Percentiles rank a stretch among this genome's conserved stretches.
Evolutionary conservation across 53 echinoderm and acorn worm species (phyloP).

Genomic region (Luidia sarsii): DNA sequence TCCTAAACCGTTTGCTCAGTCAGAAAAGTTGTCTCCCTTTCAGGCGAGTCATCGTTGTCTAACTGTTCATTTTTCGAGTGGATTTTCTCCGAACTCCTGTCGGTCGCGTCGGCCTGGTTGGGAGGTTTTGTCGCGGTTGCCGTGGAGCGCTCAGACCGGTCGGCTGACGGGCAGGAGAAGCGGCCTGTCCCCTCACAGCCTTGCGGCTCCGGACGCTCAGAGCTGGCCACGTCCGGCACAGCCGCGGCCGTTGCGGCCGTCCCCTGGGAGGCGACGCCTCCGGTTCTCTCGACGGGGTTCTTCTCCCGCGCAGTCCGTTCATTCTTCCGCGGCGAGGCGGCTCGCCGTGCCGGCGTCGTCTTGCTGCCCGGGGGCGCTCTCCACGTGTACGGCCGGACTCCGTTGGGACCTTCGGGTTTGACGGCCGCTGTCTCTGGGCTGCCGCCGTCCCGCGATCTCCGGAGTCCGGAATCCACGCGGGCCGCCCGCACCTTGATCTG

Average conservation of each 20-base stretch:
- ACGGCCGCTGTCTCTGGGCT: too few relatives aligned
- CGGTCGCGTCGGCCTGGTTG: too few relatives aligned
- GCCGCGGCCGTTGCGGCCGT: background rate
- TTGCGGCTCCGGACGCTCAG: slow-evolving; percentile 63
- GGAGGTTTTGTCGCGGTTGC: too few relatives aligned
- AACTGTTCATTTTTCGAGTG: too few relatives aligned
- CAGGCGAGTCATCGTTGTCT: too few relatives aligned
- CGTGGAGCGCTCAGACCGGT: too few relatives aligned
- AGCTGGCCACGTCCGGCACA: slow-evolving; percentile 36
- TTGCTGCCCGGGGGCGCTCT: background rate
- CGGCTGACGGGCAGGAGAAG: too few relatives aligned
- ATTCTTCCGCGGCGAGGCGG: background rate
- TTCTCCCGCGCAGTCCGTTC: slow-evolving; percentile 10
- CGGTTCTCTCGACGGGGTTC: background rate
- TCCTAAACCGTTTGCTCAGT: background rate
- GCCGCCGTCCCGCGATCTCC: background rate
- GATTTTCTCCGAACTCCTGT: too few relatives aligned
- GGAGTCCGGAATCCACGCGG: slow-evolving; percentile 45
- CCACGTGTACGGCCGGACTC: slow-evolving; percentile 20
- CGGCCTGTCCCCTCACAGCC: slow-evolving; percentile 55
- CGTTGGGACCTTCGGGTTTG: background rate
- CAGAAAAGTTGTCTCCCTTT: background rate
- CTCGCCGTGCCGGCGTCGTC: background rate
- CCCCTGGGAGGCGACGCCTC: background rate
- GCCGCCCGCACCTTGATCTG: slow-evolving; percentile 63